Base-by-base conservation (phyloP, 2,797 vertebrate species). In the Mormyrops attenuatus region DNA sequence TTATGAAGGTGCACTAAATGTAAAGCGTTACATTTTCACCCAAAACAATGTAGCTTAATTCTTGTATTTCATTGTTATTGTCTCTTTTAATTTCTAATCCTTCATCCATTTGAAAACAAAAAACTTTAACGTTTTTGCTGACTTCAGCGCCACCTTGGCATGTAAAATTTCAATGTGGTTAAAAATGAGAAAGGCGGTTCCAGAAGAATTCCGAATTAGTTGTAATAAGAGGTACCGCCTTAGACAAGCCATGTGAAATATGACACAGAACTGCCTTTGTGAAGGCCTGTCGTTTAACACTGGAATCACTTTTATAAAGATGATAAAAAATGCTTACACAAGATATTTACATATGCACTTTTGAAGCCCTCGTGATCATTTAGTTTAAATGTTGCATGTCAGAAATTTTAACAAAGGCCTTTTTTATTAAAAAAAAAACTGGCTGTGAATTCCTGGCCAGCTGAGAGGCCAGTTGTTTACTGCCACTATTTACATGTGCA, bases 381-480 rank as follows among this genome's bases (percentile, higher is more conserved):
- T 52, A 5, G 20, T 85, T 52, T 85, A 85, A 85, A 85, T 53
- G 47, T 34, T 85, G 49, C 84, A 53, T 50, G 84, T 53, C 22
- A 85, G 22, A 85, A 15, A 85, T 52, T 52, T 52, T 85, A 52
- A 49, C 8, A 85, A 50, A 85, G 41, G 49, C n/a, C 47, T 85
- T 49, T 85, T 50, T 22, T 85, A 85, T 50, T 85, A 13, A 11
- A 1, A 15, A 1, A 15, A 50, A 85, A 85, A 15, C 50, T 34
- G 84, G 11, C 22, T 26, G 84, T 85, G 84, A 26, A 53, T 85
- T 85, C 26, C 84, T 85, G 84, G n/a, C 84, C 26, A 50, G 84
- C 9, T 53, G 77, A 82, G 77, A 5, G 1, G 20, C 41, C 38
- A 80, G 17, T 80, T 8, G 7, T 80, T n/a, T 17, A 20, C 15